These are phyloP conservation scores for Bombus difficillimus DNA, from an alignment of 1,140 invertebrate species.

Conservation along the genomic window DNA sequence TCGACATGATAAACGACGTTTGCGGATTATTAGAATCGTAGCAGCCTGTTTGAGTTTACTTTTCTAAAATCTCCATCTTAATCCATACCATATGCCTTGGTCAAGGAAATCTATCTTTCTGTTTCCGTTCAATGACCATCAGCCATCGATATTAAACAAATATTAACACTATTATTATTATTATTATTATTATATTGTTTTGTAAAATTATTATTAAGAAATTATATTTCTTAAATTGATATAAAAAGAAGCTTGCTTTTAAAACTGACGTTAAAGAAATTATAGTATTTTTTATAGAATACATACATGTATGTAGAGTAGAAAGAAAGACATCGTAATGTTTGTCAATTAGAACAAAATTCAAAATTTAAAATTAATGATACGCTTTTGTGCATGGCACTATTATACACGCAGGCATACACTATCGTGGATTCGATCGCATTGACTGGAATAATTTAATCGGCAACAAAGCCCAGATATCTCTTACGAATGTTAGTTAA, in stretches of 20 bases:
- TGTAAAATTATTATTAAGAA: neutral
- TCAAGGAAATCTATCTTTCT: neutral
- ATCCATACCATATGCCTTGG: constrained; percentile 74
- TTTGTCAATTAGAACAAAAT: neutral
- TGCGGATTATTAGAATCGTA: constrained; percentile 75
- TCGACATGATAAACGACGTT: constrained; percentile 77
- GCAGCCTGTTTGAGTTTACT: constrained; percentile 66
- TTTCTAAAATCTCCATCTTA: constrained; percentile 71
- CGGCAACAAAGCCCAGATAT: constrained; percentile 47
- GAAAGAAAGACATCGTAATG: neutral
- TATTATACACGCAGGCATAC: too few species aligned
- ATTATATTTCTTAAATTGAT: neutral
- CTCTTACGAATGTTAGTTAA: constrained; percentile 66
- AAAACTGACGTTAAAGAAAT: neutral
- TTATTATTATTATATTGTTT: neutral
- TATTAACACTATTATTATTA: neutral
- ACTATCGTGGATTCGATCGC: neutral
- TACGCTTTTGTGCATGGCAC: too few species aligned
- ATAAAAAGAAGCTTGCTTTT: neutral
- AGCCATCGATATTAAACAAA: neutral
- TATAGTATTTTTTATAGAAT: neutral
- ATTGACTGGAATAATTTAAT: constrained; percentile 52
- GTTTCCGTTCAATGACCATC: neutral
- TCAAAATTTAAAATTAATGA: neutral
- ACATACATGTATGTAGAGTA: too few species aligned